Percentiles rank a stretch among this genome's conserved stretches.
Conservation (phyloP, 2,113 vertebrate species). For the Todiramphus chloris region DNA sequence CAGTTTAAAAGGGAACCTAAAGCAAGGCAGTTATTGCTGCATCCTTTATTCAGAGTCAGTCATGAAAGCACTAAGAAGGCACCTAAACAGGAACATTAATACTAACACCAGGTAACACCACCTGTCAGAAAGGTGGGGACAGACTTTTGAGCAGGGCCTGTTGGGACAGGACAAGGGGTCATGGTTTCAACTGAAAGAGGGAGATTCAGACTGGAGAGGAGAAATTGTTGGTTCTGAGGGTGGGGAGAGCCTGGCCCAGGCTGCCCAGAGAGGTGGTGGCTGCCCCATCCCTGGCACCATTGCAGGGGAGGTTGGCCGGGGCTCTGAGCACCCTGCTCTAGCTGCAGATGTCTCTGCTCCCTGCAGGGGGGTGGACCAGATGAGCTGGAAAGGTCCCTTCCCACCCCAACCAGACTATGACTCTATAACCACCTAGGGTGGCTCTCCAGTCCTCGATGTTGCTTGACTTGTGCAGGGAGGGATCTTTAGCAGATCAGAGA, state of each 20-base stretch:
- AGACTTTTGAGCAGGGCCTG: neutral
- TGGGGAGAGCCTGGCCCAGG: no score
- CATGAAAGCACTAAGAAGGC: neutral
- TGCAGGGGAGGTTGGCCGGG: neutral
- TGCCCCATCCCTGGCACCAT: neutral
- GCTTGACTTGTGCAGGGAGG: neutral
- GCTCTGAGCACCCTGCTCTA: neutral
- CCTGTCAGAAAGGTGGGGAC: neutral
- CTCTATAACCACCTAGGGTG: neutral
- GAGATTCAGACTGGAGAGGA: neutral
- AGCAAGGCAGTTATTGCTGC: neutral
- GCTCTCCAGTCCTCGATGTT: neutral
- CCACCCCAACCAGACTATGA: neutral
- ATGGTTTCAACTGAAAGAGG: neutral
- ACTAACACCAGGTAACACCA: neutral
- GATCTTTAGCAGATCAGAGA: neutral
- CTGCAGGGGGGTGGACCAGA: neutral
- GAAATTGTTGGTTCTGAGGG: neutral
- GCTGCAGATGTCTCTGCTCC: neutral
- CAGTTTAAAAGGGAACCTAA: neutral
- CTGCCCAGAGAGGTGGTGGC: neutral
- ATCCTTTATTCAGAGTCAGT: neutral
- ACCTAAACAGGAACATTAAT: neutral
- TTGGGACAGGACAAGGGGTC: neutral
- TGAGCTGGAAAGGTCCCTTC: neutral